These are phyloP conservation scores for Syritta pipiens DNA, from an alignment of 2,888 invertebrate genomes.

Conservation along the genomic window DNA sequence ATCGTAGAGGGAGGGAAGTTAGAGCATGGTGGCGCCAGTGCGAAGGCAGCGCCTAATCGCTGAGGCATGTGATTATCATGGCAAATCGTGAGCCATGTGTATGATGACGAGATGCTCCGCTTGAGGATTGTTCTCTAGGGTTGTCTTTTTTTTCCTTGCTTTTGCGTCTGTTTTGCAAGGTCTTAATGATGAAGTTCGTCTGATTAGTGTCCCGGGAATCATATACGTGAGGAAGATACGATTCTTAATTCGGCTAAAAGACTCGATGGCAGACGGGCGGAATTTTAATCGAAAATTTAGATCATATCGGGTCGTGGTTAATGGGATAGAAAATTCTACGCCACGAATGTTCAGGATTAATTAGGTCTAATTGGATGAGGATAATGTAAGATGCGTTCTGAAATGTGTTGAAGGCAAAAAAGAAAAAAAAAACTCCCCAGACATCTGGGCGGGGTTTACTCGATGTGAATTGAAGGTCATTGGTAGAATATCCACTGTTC, in stretches of 20 bases:
- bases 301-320: slow-evolving; percentile 21
- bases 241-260: slow-evolving; percentile 36
- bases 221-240: slow-evolving; percentile 35
- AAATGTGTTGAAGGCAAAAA: background rate
- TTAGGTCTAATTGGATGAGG: slow-evolving; percentile 29
- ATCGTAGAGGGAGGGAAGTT: background rate
- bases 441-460: too few relatives aligned
- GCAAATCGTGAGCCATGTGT: slow-evolving; percentile 52
- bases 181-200: slow-evolving; percentile 41
- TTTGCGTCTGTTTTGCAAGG: background rate
- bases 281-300: slow-evolving; percentile 45
- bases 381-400: background rate
- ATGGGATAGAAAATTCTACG: slow-evolving; percentile 24
- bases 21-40: background rate
- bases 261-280: slow-evolving; percentile 17
- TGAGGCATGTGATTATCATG: slow-evolving; percentile 57
- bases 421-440: too few relatives aligned
- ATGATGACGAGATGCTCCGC: slow-evolving; percentile 28
- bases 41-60: slow-evolving; percentile 36
- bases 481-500: too few relatives aligned
- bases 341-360: slow-evolving; percentile 12
- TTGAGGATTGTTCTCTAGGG: slow-evolving; percentile 19
- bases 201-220: slow-evolving; percentile 47
- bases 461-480: too few relatives aligned
- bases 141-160: background rate